phyloP scores from a whole-genome alignment of 2,888 invertebrate species.

The Dicyrtoma fusca region DNA sequence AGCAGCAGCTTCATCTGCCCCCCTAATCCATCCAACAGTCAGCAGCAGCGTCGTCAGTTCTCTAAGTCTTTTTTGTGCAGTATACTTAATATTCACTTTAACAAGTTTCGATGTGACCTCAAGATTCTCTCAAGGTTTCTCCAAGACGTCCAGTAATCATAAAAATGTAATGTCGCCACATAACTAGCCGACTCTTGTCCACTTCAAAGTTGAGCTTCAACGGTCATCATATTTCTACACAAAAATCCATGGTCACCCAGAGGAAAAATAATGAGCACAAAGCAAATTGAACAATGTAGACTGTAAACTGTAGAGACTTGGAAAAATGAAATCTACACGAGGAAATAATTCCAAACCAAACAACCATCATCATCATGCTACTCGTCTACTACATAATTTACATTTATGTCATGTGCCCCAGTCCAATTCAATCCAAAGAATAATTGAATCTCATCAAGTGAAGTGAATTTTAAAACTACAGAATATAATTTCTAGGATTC shows the following conservation, averaged over 20 bases:
- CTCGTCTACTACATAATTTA: background rate
- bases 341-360: background rate
- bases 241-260: no score
- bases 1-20: conserved; percentile 54
- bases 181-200: conserved; percentile 17
- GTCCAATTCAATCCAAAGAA: no score
- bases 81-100: conserved; percentile 30
- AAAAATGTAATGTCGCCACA: background rate
- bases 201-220: conserved; percentile 24
- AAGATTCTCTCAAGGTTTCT: conserved; percentile 20
- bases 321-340: background rate
- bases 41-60: conserved; percentile 26
- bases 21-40: conserved; percentile 52
- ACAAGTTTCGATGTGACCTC: conserved; percentile 18
- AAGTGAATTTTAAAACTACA: no score
- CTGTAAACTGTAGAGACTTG: background rate
- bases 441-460: no score
- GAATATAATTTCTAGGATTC: no score
- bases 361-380: background rate
- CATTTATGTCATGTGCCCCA: background rate
- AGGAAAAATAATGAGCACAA: no score
- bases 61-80: conserved; percentile 40
- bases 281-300: no score
- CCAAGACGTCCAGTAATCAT: conserved; percentile 23
- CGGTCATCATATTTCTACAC: background rate